A percentile compares a stretch with the other conserved stretches of the same genome.
Conservation (phyloP, 2,888 invertebrate species). For the Machimus atricapillus region DNA sequence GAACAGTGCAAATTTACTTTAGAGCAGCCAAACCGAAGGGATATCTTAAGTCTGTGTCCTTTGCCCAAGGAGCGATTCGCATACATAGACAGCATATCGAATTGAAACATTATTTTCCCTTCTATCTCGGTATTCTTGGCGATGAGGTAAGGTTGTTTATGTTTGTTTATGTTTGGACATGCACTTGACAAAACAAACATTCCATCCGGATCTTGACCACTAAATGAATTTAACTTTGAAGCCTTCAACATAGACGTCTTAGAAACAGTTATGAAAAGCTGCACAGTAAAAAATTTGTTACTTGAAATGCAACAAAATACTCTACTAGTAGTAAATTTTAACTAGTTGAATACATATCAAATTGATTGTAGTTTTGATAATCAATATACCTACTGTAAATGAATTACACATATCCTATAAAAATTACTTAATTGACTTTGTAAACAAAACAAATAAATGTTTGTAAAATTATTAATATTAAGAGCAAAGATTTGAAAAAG, state of each 20-base stretch:
- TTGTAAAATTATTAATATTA: too few relatives aligned
- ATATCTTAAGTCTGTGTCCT: not conserved
- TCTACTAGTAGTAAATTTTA: too few relatives aligned
- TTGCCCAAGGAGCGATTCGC: not conserved
- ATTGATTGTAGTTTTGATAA: too few relatives aligned
- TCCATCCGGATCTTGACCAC: conserved; percentile 5
- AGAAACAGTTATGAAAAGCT: not conserved
- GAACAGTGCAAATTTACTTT: conserved; percentile 1
- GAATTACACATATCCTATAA: too few relatives aligned
- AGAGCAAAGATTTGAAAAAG: too few relatives aligned
- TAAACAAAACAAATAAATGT: too few relatives aligned
- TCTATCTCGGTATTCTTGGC: not conserved
- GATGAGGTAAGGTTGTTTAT: not conserved
- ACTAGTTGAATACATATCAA: too few relatives aligned
- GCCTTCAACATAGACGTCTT: not conserved
- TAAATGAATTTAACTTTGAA: conserved; percentile 18
- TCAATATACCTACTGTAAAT: too few relatives aligned
- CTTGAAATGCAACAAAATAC: too few relatives aligned
- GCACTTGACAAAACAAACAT: conserved; percentile 23
- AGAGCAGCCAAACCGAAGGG: not conserved
- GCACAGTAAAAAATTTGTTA: too few relatives aligned
- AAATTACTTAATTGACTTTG: too few relatives aligned
- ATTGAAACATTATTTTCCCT: conserved; percentile 6
- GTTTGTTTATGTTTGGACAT: not conserved
- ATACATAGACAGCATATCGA: not conserved